Evolutionary conservation across 2,113 vertebrate genomes (phyloP).

Genomic region (Xiphorhynchus elegans): DNA sequence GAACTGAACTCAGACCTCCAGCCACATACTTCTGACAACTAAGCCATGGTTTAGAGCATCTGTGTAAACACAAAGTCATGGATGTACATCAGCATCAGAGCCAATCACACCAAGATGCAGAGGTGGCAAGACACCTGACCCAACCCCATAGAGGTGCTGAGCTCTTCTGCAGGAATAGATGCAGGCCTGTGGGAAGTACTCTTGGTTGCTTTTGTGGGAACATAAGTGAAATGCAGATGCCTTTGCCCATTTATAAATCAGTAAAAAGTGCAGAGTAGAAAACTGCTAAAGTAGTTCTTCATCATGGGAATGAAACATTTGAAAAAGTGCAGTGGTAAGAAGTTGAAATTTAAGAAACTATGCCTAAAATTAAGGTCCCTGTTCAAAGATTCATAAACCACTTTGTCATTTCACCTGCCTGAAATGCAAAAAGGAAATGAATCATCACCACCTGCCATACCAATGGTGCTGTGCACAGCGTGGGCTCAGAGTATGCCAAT

Average conservation of each 20-base stretch:
- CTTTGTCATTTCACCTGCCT: not conserved
- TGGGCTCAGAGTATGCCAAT: fast-evolving
- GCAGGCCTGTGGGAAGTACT: not conserved
- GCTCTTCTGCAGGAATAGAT: not conserved
- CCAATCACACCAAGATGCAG: not conserved
- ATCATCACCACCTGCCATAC: not conserved
- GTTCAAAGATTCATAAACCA: not conserved
- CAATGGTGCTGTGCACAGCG: fast-evolving
- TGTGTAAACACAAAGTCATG: not conserved
- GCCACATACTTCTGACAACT: not conserved
- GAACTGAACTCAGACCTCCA: not conserved
- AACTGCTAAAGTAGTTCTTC: not conserved
- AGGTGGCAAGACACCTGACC: not conserved
- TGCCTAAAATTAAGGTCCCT: not conserved
- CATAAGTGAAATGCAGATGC: not conserved
- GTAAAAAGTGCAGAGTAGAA: not conserved
- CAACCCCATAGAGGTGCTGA: not conserved
- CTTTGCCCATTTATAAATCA: not conserved
- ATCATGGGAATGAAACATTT: not conserved
- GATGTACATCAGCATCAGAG: not conserved
- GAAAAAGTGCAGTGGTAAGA: not conserved
- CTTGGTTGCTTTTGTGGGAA: not conserved
- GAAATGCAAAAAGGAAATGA: not conserved
- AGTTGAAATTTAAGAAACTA: not conserved
- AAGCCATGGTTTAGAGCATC: not conserved